These are phyloP conservation scores for Montipora efflorescens DNA, from an alignment of 64 coral and sea anemone species.

Conservation along the genomic window DNA sequence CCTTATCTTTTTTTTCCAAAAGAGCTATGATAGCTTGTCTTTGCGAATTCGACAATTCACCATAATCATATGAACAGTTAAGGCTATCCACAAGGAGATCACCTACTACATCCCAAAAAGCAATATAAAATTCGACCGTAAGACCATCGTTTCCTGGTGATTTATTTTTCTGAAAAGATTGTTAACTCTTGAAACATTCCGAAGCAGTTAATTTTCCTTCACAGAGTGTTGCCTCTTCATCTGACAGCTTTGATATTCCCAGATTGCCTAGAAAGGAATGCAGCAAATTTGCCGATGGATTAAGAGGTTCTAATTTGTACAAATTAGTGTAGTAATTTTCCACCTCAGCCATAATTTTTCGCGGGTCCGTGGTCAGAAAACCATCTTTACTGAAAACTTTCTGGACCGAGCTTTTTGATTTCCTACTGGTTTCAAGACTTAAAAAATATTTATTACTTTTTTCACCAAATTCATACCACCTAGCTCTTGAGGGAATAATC, in stretches of 20 bases:
- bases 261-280: neutral
- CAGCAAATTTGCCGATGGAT: neutral
- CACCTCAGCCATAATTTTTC: conserved; percentile 5
- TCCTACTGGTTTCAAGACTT: conserved; percentile 8
- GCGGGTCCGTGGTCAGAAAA: neutral
- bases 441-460: neutral
- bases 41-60: too few species aligned
- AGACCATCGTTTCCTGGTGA: conserved; percentile 23
- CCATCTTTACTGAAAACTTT: conserved; percentile 26
- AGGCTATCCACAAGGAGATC: too few species aligned
- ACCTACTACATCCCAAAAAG: too few species aligned
- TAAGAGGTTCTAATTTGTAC: neutral
- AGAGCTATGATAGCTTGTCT: too few species aligned
- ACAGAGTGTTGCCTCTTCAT: neutral
- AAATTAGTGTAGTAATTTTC: conserved; percentile 19
- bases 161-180: conserved; percentile 1
- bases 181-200: conserved; percentile 26
- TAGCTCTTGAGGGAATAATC: too few species aligned
- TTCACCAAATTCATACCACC: too few species aligned
- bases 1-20: too few species aligned
- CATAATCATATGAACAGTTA: too few species aligned
- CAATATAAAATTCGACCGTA: conserved; percentile 26
- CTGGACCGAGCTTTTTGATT: conserved; percentile 14
- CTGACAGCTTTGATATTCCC: neutral
- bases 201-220: neutral